Evolutionary conservation across 2,797 vertebrate genomes (phyloP), one percentile per base, ranked within the genome.

Genomic region (Sebastes steindachneri): DNA sequence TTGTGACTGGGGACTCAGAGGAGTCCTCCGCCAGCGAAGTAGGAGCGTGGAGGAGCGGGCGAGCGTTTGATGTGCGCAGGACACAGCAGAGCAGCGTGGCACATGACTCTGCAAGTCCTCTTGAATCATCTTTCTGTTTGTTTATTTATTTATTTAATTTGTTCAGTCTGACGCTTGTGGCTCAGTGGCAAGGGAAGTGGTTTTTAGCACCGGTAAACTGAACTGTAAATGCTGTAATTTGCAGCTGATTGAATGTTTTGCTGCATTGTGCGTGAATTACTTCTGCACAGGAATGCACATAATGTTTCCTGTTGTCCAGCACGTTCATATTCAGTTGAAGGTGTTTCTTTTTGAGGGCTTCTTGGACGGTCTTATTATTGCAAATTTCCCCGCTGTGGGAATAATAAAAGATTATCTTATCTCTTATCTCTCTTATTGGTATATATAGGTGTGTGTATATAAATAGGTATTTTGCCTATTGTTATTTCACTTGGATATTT

Each of bases 1-100:
- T 90, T 87, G 91, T 89, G 87, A 83, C 68, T 29, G 86, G 64
- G 68, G 29, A 48, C 83, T 84, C 77, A 7, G 68, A 85, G 73
- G 80, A 79, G 76, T 83, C 86, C 85, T 85, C 70, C 9, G 51
- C 76, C 21, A 57, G 75, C 19, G 53, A 26, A 71, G 83, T 25
- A 80, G 78, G 23, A 37, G 66, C 7, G 37, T 71, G 72, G 29
- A 67, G 79, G 67, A 68, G 82, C 72, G 23, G 23, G 64, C 37
- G 9, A 65, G 54, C 5, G 28, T 79, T 82, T 86, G 86, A 88
- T 81, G 75, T 70, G 67, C 6, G 66, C 79, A 84, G 82, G 75
- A 83, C 73, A 75, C 71, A 68, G 70, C 80, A 79, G 88, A 65
- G 67, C 68, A 67, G 83, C n/a, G 48, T 60, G 66, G 31, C 80